Conservation (phyloP, 1,140 invertebrate genomes). For the Hirudo medicinalis region DNA sequence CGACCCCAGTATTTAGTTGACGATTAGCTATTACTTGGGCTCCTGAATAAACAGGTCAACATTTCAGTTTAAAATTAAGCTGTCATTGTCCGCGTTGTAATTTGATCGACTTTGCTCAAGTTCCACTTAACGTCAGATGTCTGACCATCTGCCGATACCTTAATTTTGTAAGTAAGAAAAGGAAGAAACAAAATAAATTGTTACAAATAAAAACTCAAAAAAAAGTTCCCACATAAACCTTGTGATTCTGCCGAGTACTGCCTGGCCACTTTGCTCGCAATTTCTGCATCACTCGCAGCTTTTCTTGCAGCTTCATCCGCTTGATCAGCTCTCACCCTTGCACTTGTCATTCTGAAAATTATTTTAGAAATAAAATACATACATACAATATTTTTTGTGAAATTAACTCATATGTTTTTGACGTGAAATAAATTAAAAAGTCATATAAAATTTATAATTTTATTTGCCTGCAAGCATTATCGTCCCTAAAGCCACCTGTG, state of each 20-base stretch:
- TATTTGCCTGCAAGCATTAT: too few species aligned
- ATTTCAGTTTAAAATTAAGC: too few species aligned
- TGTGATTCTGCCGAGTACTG: conserved; percentile 69
- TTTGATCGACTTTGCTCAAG: background rate
- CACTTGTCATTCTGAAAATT: conserved; percentile 72
- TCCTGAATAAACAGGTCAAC: too few species aligned
- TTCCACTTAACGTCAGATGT: background rate
- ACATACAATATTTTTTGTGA: background rate
- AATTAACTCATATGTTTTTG: too few species aligned
- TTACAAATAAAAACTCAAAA: background rate
- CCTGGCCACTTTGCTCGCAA: conserved; percentile 76
- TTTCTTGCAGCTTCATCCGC: conserved; percentile 77
- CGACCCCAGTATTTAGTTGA: too few species aligned
- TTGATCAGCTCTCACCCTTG: conserved; percentile 84
- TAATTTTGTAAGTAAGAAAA: background rate
- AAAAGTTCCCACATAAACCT: conserved; percentile 6
- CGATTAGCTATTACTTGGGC: too few species aligned
- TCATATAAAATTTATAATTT: too few species aligned
- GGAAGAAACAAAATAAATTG: background rate
- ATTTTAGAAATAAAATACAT: background rate
- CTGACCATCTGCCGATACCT: background rate
- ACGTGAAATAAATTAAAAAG: too few species aligned
- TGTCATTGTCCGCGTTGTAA: too few species aligned
- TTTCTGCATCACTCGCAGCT: conserved; percentile 81
- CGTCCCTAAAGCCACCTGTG: too few species aligned